Evolutionary conservation across 2,888 invertebrate genomes (phyloP), one percentile per base, ranked within the genome.

Genomic region (Machimus atricapillus): DNA sequence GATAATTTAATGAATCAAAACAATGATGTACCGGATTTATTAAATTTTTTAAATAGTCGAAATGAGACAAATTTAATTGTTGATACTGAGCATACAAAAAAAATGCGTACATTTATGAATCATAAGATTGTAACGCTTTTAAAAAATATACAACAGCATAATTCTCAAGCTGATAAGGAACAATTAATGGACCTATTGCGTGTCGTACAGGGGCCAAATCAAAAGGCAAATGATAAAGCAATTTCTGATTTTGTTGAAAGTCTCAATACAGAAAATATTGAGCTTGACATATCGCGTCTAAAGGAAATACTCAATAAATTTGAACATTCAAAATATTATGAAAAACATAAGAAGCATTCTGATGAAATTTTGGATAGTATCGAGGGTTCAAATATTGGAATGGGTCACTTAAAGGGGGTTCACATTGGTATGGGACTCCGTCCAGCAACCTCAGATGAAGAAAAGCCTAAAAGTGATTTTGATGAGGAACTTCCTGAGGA

Each of bases 11-110:
- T 86, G 19, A 87, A 77, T 27, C 82, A 74, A 34, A 85, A 88
- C 0, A 91, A 91, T 88, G 92, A 92, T 66, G 91, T 92, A 0
- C 93, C 93, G 0, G 93, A 93, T 88, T 87, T 93, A 0, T 88
- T 93, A 4, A 88, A 89, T 91, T 43, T 92, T 89, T 81, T 90
- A 90, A 8, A 89, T 89, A 89, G 40, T 16, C 88, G 88, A 2
- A 90, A 89, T 77, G 89, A 89, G 77, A 89, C 89, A 4, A 88
- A 74, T 74, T 58, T 27, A 1, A 74, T 56, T 8, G 27, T 66
- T 19, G 73, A 86, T 58, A 58, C 86, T 12, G 88, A 89, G 0
- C 87, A 87, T 40, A 58, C 87, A 37, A 87, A 85, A 46, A 87
- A 85, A 16, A 52, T 91, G 23, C 91, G 91, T 86, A 91, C 77